phyloP scores from a whole-genome alignment of 2,888 invertebrate genomes.

The Magallana nippona region DNA sequence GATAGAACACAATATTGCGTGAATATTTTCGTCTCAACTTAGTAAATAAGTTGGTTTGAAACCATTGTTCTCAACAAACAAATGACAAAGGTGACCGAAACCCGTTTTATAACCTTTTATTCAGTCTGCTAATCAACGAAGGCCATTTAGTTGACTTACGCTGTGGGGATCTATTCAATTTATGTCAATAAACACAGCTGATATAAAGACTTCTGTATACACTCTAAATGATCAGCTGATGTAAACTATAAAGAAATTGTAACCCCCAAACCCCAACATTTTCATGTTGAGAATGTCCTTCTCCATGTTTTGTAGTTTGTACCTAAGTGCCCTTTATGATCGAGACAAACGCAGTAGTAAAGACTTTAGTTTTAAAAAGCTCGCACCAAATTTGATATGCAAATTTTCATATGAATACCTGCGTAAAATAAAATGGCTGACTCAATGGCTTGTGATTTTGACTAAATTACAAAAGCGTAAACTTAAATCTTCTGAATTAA shows the following conservation, averaged over 20 bases:
- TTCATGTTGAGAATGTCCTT: background rate
- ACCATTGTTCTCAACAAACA: background rate
- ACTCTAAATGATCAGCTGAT: constrained; percentile 5
- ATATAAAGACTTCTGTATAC: background rate
- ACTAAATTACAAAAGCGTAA: background rate
- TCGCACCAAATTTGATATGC: constrained; percentile 19
- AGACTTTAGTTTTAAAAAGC: constrained; percentile 17
- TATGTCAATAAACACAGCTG: constrained; percentile 29
- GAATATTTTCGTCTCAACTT: constrained; percentile 4
- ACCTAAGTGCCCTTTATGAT: background rate
- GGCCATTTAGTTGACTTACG: constrained; percentile 3
- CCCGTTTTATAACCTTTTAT: constrained; percentile 25
- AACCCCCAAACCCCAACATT: background rate
- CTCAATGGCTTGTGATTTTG: background rate
- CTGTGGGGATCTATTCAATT: background rate
- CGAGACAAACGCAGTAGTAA: background rate
- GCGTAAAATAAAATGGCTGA: background rate
- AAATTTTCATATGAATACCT: constrained; percentile 20
- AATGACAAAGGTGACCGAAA: constrained; percentile 18
- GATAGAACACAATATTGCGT: constrained; percentile 24
- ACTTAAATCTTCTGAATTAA: too few relatives aligned
- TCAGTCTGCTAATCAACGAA: background rate
- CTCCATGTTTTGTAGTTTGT: background rate
- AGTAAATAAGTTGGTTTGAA: constrained; percentile 14
- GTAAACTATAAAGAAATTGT: background rate